Evolutionary conservation across 2,113 vertebrate species (phyloP), one percentile per base, ranked within the genome.

Genomic region (Lepus europaeus): DNA sequence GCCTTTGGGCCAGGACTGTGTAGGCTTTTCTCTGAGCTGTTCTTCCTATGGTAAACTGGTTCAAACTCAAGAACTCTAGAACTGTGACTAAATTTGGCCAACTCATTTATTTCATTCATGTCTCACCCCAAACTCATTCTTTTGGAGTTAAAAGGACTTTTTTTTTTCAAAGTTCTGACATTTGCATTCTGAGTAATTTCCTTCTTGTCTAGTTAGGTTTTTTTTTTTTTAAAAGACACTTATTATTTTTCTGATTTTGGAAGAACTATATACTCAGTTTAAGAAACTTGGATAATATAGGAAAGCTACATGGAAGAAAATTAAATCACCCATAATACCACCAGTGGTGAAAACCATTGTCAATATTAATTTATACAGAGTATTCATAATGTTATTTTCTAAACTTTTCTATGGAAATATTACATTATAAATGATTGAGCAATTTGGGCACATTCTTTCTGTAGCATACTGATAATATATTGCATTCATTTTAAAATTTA

Each of bases 241-340:
- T 83, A 89, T 69, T 56, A 45, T 86, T 92, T 95, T 92, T 66
- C 27, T 95, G 29, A 88, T 61, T 94, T 88, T 74, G 29, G 20
- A 94, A 92, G 69, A 68, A 56, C 80, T 73, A 20, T 22, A 36
- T 33, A 13, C 70, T 92, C 6, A 64, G 81, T 87, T 84, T 78
- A 36, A 29, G 64, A 90, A 94, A 72, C 36, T 74, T 92, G 14
- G 20, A 91, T 49, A 56, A 76, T 29, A 63, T 45, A 74, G 17
- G 11, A 92, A 90, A 85, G 6, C 31, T 70, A 53, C 29, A 45
- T 39, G 31, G 56, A 72, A 72, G 59, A 94, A 97, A 82, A 84
- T 81, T 94, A 93, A 96, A 81, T 88, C 53, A n/a, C n/a, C 49
- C 25, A 70, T 6, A 14, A n/a, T 29, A 72, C 33, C 27, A 89